A percentile compares a stretch with the other conserved stretches of the same genome.
These are phyloP conservation scores for Cardiocondyla obscurior DNA, from an alignment of 1,140 invertebrate species.

Conservation along the genomic window DNA sequence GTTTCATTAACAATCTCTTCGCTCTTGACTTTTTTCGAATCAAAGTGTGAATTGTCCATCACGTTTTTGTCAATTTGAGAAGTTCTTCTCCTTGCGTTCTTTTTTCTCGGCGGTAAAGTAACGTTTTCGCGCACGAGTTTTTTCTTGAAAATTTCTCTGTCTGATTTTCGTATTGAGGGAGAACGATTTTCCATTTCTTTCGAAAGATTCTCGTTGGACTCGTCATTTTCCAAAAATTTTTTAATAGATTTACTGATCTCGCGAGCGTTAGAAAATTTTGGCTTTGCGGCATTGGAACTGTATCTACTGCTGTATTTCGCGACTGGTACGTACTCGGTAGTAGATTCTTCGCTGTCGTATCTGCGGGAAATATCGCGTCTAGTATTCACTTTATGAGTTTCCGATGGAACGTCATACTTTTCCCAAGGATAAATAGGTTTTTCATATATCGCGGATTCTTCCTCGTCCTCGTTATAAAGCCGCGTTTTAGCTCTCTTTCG, in stretches of 20 bases:
- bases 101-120: slow-evolving; percentile 25
- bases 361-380: slow-evolving; percentile 24
- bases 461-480: slow-evolving; percentile 44
- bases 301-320: slow-evolving; percentile 73
- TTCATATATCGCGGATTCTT: slow-evolving; percentile 12
- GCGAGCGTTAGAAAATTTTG: not conserved
- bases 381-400: slow-evolving; percentile 5
- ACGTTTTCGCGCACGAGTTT: slow-evolving; percentile 42
- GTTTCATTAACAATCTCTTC: not conserved
- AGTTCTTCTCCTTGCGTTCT: not conserved
- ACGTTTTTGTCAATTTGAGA: not conserved
- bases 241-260: slow-evolving; percentile 59
- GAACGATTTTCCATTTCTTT: not conserved
- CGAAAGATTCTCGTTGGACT: not conserved
- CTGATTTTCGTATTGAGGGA: not conserved
- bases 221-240: slow-evolving; percentile 31
- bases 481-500: not conserved
- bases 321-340: slow-evolving; percentile 49
- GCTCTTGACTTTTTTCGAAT: not conserved
- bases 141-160: slow-evolving; percentile 18
- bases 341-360: slow-evolving; percentile 50
- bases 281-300: not conserved
- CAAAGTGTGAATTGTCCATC: not conserved
- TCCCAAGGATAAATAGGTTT: slow-evolving; percentile 66
- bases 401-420: slow-evolving; percentile 55